Percentiles rank a stretch among this genome's conserved stretches.
These are phyloP conservation scores for Cyclura pinguis DNA, from an alignment of 2,797 vertebrate genomes.

Conservation along the genomic window DNA sequence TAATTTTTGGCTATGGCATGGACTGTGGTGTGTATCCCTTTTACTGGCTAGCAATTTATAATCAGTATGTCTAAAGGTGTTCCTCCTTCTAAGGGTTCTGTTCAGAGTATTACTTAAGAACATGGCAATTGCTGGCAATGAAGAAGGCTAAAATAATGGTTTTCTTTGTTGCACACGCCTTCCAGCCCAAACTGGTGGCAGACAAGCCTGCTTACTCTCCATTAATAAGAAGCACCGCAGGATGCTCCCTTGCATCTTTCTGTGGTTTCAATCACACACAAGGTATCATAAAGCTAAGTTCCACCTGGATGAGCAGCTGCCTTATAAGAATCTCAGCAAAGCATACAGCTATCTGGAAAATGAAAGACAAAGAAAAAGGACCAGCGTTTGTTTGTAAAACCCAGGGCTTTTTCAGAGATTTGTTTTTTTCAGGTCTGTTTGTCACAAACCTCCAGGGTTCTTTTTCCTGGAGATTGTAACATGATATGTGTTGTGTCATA, in stretches of 20 bases:
- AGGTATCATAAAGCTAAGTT: slow-evolving; percentile 26
- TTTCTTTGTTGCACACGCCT: not conserved
- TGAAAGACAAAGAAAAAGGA: slow-evolving; percentile 9
- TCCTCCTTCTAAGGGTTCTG: not conserved
- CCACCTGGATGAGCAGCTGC: slow-evolving; percentile 48
- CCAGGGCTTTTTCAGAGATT: slow-evolving; percentile 60
- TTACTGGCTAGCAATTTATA: not conserved
- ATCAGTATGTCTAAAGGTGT: not conserved
- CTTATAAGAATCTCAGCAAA: slow-evolving; percentile 67
- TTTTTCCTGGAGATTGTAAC: not conserved
- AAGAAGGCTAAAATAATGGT: not conserved
- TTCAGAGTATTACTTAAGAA: slow-evolving; percentile 4
- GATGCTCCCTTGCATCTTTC: not conserved
- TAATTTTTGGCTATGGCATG: not conserved
- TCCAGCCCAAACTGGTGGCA: not conserved
- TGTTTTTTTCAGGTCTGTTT: slow-evolving; percentile 56
- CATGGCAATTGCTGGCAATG: not conserved
- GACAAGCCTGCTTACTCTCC: not conserved
- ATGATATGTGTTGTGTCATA: slow-evolving; percentile 27
- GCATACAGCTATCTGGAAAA: slow-evolving; percentile 25
- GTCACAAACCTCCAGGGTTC: not conserved
- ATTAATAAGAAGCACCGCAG: not conserved
- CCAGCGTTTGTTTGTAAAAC: slow-evolving; percentile 58
- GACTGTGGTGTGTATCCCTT: not conserved
- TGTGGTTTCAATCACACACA: not conserved